Percentiles rank a stretch among this genome's conserved stretches.
Conservation (phyloP, 2,797 vertebrate genomes). For the Esox masquinongy region DNA sequence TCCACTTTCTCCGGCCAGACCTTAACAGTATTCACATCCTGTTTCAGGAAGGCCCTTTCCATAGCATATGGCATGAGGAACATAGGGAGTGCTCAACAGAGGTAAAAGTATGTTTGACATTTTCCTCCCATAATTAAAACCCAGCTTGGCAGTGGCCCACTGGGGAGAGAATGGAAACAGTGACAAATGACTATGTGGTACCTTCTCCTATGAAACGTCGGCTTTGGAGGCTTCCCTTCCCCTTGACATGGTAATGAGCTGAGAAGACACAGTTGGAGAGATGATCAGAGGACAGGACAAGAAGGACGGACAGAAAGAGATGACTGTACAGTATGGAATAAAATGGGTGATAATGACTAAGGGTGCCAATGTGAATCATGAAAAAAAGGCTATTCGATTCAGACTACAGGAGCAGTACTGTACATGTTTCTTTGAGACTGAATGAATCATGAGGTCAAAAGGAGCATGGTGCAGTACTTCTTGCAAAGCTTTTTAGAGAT, state of each 20-base stretch:
- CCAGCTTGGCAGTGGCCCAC: background rate
- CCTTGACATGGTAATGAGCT: slow-evolving; percentile 82
- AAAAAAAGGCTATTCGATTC: background rate
- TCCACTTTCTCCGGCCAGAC: background rate
- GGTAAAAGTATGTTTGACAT: background rate
- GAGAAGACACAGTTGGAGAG: slow-evolving; percentile 76
- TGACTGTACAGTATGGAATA: background rate
- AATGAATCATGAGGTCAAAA: background rate
- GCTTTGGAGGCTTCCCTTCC: slow-evolving; percentile 70
- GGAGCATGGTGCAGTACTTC: background rate
- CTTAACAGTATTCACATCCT: background rate
- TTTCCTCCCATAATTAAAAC: background rate
- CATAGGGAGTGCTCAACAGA: background rate
- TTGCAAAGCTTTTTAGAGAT: background rate
- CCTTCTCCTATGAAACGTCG: slow-evolving; percentile 86
- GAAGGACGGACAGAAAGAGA: background rate
- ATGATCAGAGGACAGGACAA: slow-evolving; percentile 61
- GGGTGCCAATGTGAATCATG: background rate
- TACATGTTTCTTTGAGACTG: background rate
- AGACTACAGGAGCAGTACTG: background rate
- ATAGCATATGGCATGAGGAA: background rate
- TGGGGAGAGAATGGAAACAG: background rate
- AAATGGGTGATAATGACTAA: slow-evolving; percentile 3
- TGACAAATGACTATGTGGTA: slow-evolving; percentile 47
- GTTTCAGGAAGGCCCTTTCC: slow-evolving; percentile 3